Evolutionary conservation across 1,140 invertebrate genomes (phyloP).

Genomic region (Mycetomoellerius zeteki): DNA sequence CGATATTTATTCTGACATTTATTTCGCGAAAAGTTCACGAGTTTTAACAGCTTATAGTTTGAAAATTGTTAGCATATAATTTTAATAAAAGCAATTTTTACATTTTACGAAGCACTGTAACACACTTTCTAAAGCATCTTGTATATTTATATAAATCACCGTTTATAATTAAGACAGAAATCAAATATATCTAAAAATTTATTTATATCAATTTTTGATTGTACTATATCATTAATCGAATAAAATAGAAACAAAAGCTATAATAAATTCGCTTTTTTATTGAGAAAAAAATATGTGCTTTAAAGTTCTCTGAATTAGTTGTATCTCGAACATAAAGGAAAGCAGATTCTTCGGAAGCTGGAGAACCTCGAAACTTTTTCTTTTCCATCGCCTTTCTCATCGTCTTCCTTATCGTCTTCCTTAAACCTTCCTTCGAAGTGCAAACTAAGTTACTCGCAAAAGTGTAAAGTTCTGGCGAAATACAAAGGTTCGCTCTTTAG

Average conservation of each 20-base stretch:
- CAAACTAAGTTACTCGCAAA: constrained; percentile 22
- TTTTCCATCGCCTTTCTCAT: constrained; percentile 38
- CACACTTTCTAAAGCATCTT: background rate
- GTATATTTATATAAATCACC: background rate
- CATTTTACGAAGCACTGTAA: background rate
- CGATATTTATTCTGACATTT: background rate
- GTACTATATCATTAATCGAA: background rate
- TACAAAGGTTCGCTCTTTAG: constrained; percentile 42
- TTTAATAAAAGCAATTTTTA: background rate
- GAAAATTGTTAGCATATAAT: background rate
- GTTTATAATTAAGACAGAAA: background rate
- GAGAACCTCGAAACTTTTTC: constrained; percentile 40
- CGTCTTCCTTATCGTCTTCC: constrained; percentile 29
- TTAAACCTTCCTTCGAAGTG: constrained; percentile 37
- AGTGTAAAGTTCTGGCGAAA: constrained; percentile 39
- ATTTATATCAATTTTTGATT: background rate
- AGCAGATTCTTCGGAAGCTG: constrained; percentile 47
- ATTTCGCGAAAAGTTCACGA: background rate
- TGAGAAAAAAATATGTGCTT: background rate
- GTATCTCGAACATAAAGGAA: constrained; percentile 33
- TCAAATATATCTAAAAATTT: background rate
- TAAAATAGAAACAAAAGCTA: background rate
- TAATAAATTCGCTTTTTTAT: background rate
- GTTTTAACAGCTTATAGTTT: background rate
- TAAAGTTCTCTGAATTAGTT: constrained; percentile 68